Evolutionary conservation across 2,888 invertebrate genomes (phyloP), one percentile per base, ranked within the genome.

Genomic region (Schrankia costaestrigalis): DNA sequence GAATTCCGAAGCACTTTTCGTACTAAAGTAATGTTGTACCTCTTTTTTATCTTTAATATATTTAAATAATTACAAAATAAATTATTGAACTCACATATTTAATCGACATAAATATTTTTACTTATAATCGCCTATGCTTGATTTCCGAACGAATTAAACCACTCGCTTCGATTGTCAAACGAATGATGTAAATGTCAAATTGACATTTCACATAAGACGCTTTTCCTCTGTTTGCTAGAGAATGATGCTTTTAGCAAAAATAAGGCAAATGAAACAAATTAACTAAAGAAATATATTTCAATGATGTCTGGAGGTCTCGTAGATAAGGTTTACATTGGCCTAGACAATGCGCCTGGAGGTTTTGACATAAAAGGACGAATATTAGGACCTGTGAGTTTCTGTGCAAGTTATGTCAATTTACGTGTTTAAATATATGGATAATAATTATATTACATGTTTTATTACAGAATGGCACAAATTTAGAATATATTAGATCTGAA

Each of bases 321-420:
- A 52, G 94, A 95, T 73, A 94, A 94, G 80, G 90, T 95, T 50
- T 92, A 92, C 58, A 90, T 94, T 56, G 94, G 94, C 22, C 84
- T 95, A 53, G 94, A 95, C 61, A 91, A 93, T 86, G 92, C 93
- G 31, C 93, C 94, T 14, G 90, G 92, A 45, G 90, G 91, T 44
- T 95, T 94, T 73, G 93, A 94, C 72, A 90, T 94, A 53, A 91
- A 93, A 67, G 91, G 91, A 48, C 92, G 94, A 63, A 90, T 95
- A 54, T 85, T 93, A 47, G 95, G 95, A 33, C 85, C 84, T 42
- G 89, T 88, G 63, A 77, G 86, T 78, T 14, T 29, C 29, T 17
- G 2, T 9, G 11, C n/a, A 13, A 11, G 4, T 33, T 23, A 3
- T 32, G 12, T 38, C 9, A 11, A 37, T 43, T 41, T 38, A 5